phyloP scores from a whole-genome alignment of 1,140 invertebrate genomes.

The Lamellibrachia luymesi region DNA sequence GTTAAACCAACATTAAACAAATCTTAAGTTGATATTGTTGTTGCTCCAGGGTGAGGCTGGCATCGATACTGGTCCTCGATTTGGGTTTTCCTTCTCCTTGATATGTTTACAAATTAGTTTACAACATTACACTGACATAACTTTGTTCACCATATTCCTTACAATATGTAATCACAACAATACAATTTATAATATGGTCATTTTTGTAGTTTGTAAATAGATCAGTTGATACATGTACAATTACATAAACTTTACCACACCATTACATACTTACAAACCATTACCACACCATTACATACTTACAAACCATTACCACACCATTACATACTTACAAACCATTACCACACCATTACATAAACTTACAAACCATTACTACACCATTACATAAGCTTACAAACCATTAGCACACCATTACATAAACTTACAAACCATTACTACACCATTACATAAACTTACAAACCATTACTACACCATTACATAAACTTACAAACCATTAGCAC shows the following conservation, averaged over 20 bases:
- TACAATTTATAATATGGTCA: not conserved
- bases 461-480: not conserved
- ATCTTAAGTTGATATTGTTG: no score
- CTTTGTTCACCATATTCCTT: no score
- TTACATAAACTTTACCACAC: no score
- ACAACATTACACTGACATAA: no score
- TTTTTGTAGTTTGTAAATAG: not conserved
- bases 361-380: not conserved
- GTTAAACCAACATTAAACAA: no score
- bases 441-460: not conserved
- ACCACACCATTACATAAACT: not conserved
- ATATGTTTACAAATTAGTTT: no score
- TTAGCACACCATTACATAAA: not conserved
- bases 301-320: not conserved
- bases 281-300: not conserved
- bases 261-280: not conserved
- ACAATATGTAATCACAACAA: not conserved
- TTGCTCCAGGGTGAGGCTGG: no score
- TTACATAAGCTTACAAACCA: not conserved
- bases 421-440: not conserved
- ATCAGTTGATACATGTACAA: not conserved
- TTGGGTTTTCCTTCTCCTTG: no score
- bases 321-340: slow-evolving; percentile 8
- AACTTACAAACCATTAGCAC: not conserved
- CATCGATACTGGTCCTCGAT: no score